Percentiles rank a stretch among this genome's conserved stretches.
Conservation (phyloP, 2,888 invertebrate genomes). For the Hyposoter dolosus region DNA sequence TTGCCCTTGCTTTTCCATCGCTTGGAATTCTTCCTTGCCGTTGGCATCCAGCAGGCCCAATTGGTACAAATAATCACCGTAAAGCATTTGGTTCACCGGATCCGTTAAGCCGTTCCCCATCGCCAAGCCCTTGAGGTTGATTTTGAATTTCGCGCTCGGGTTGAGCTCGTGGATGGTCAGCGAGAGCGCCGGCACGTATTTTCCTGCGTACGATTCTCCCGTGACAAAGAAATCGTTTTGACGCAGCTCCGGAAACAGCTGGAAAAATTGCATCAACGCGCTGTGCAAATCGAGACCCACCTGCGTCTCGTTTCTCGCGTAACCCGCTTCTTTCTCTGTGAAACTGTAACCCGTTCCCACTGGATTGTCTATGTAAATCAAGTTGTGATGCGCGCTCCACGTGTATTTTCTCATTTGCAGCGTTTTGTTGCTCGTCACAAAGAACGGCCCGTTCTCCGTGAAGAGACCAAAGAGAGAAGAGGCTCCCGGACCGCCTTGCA, state of each 20-base stretch:
- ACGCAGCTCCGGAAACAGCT: conserved; percentile 91
- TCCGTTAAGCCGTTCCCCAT: conserved; percentile 94
- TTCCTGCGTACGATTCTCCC: conserved; percentile 96
- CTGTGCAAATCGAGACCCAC: conserved; percentile 93
- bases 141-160: conserved; percentile 87
- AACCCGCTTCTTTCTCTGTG: conserved; percentile 91
- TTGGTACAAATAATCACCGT: conserved; percentile 93
- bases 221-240: conserved; percentile 93
- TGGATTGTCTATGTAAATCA: conserved; percentile 97
- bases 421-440: conserved; percentile 85
- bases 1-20: conserved; percentile 87
- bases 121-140: conserved; percentile 90
- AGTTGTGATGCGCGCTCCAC: conserved; percentile 92
- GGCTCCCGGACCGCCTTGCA: conserved; percentile 95
- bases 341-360: conserved; percentile 97
- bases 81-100: conserved; percentile 91
- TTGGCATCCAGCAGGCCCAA: conserved; percentile 90
- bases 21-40: conserved; percentile 87
- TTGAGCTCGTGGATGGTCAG: conserved; percentile 90
- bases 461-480: conserved; percentile 93
- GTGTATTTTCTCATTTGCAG: conserved; percentile 89
- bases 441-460: conserved; percentile 93
- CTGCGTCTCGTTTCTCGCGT: conserved; percentile 91
- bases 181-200: conserved; percentile 91
- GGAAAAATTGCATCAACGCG: conserved; percentile 93